phyloP scores from a whole-genome alignment of 2,888 invertebrate genomes.

The Ecliptopera silaceata region DNA sequence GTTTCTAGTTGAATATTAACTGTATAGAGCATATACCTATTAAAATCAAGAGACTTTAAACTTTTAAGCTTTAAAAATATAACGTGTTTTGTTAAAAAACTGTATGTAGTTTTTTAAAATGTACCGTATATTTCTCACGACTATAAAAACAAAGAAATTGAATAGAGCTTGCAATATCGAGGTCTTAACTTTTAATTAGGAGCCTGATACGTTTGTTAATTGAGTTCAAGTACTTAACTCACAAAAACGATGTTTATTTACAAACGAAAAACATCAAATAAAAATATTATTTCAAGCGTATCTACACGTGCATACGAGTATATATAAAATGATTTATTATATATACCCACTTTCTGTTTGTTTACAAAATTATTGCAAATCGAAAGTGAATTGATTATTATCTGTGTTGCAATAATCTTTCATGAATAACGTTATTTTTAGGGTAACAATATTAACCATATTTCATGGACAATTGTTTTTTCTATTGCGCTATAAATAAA shows the following conservation, averaged over 20 bases:
- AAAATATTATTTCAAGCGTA: no score
- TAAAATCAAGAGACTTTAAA: no score
- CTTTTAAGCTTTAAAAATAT: no score
- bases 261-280: neutral
- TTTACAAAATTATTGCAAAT: conserved; percentile 32
- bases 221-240: neutral
- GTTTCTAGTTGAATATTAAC: no score
- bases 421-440: conserved; percentile 47
- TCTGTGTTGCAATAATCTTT: conserved; percentile 49
- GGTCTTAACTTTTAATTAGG: conserved; percentile 3
- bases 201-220: conserved; percentile 11
- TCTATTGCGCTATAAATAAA: no score
- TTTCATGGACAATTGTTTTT: neutral
- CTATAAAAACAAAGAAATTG: neutral
- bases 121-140: no score
- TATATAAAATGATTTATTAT: no score
- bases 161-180: neutral
- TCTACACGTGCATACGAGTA: no score
- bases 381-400: conserved; percentile 47
- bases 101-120: no score
- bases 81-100: no score
- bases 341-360: neutral
- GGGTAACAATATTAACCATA: conserved; percentile 34
- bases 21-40: no score
- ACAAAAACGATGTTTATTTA: neutral